These are phyloP conservation scores for Porites rus DNA, from an alignment of 92 coral and sea anemone species.

Conservation along the genomic window DNA sequence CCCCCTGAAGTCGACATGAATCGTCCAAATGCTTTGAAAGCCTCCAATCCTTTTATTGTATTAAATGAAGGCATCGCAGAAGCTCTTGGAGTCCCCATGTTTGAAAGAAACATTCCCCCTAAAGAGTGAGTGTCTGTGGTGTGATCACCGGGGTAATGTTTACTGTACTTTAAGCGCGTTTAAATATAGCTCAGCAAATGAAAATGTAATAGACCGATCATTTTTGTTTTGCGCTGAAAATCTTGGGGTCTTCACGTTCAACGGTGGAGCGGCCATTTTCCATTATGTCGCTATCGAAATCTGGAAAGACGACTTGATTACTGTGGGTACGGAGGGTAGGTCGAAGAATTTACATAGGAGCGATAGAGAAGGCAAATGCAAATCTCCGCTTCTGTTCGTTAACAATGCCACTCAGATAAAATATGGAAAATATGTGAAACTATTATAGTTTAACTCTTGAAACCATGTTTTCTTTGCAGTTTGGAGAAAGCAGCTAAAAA, in stretches of 20 bases:
- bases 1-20: background rate
- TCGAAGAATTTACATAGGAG: no score
- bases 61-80: conserved; percentile 91
- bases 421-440: no score
- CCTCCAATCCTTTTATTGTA: conserved; percentile 93
- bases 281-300: no score
- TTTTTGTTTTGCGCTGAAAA: no score
- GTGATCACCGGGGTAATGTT: background rate
- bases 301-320: no score
- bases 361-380: no score
- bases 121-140: conserved; percentile 57
- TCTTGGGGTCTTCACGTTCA: no score
- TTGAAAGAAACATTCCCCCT: conserved; percentile 92
- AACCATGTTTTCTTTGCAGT: conserved; percentile 42
- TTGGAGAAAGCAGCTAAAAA: conserved; percentile 86
- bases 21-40: conserved; percentile 38
- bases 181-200: background rate
- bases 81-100: conserved; percentile 93
- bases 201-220: background rate
- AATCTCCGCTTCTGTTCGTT: no score
- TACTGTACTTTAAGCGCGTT: background rate
- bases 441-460: no score
- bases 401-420: no score
- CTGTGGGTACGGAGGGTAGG: no score
- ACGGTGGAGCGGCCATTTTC: no score